Evolutionary conservation across 2,888 invertebrate species (phyloP), one percentile per base, ranked within the genome.

Genomic region (Philonicus albiceps): DNA sequence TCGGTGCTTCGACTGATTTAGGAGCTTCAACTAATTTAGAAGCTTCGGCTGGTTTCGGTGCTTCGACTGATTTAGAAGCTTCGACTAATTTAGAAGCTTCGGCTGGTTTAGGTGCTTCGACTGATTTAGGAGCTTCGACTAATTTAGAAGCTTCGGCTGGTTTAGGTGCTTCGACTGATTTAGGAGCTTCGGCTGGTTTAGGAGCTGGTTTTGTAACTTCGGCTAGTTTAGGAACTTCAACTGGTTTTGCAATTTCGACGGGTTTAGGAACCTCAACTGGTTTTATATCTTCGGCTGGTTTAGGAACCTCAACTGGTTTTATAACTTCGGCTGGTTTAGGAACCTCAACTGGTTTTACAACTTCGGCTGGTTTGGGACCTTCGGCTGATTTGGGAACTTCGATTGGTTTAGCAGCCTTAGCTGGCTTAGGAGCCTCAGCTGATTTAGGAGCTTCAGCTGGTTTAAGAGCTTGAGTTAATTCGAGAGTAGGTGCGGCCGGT

Each of bases 211-310:
- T 96, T 98, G 90, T 98, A 93, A 91, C 90, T 98, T 94, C 97
- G 98, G 97, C 92, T 98, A 98, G 49, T 98, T 97, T 91, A 0
- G 53, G 27, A 40, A 53, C n/a, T 16, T 97, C 97, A 91, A 19
- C n/a, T 13, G 80, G 98, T 98, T 92, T 96, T 97, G 90, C 98
- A 93, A 91, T 90, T 98, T 94, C 97, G 98, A 97, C 92, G 98
- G 98, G 40, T 98, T 97, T 91, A 0, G 74, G 31, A 43, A 40
- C 22, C 30, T 97, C 97, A 91, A 40, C 22, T 19, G 80, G 40
- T 55, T 86, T 91, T 98, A 98, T 87, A 97, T 34, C 19, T 97
- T 88, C 16, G 98, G 92, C 96, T 98, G 98, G 40, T 98, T 97
- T 91, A 0, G 75, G n/a, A 53, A 49, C 19, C 11, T 86, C 85